Evolutionary conservation across 2,888 invertebrate species (phyloP).

Genomic region (Xestia xanthographa): DNA sequence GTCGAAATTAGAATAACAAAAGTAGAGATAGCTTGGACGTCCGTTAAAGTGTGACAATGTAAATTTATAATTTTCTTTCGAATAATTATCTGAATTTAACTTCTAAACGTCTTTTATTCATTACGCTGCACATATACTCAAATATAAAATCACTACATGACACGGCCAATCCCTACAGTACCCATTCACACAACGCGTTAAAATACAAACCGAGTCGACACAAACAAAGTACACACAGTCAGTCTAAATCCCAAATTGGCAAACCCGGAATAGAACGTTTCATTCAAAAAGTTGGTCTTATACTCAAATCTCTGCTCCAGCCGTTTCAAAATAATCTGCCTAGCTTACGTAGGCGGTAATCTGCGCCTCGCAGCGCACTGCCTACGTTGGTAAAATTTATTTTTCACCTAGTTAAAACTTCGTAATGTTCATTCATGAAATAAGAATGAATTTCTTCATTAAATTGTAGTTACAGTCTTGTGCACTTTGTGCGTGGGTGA

Average conservation of each 20-base stretch:
- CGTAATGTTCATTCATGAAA: slow-evolving; percentile 12
- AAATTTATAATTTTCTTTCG: no score
- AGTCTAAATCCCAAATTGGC: slow-evolving; percentile 1
- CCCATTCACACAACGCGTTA: not conserved
- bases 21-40: no score
- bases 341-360: slow-evolving; percentile 54
- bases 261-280: slow-evolving; percentile 17
- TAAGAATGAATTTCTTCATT: slow-evolving; percentile 15
- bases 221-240: not conserved
- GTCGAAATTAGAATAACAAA: no score
- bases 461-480: not conserved
- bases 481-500: no score
- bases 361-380: slow-evolving; percentile 27
- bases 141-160: no score
- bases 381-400: slow-evolving; percentile 45
- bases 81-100: no score
- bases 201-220: not conserved
- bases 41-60: no score
- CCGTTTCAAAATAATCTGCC: slow-evolving; percentile 37
- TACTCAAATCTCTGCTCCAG: slow-evolving; percentile 12
- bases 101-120: no score
- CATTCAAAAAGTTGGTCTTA: slow-evolving; percentile 34
- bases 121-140: no score
- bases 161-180: not conserved
- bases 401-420: slow-evolving; percentile 51